Evolutionary conservation across 2,888 invertebrate genomes (phyloP).

Genomic region (Neelides folsomi): DNA sequence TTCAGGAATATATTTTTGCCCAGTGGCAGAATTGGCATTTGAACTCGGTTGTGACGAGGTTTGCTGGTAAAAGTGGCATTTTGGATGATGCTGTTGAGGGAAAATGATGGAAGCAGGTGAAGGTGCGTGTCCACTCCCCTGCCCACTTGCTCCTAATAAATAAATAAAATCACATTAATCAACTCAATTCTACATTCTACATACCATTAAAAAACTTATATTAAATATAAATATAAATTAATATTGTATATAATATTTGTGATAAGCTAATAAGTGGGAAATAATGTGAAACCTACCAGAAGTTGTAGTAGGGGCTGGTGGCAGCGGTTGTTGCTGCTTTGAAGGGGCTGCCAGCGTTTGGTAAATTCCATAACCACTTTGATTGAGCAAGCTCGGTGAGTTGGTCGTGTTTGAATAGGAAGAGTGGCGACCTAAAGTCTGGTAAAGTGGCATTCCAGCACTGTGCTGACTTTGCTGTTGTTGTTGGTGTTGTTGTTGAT

Average conservation of each 20-base stretch:
- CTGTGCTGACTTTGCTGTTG: constrained; percentile 15
- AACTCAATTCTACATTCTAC: too few relatives aligned
- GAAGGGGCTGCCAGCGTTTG: constrained; percentile 28
- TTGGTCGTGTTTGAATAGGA: constrained; percentile 19
- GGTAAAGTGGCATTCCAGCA: constrained; percentile 11
- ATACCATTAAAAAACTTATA: too few relatives aligned
- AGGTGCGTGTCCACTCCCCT: constrained; percentile 2
- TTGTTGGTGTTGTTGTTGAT: constrained; percentile 21
- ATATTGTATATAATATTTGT: too few relatives aligned
- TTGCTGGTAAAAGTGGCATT: constrained; percentile 31
- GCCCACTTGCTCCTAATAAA: neutral
- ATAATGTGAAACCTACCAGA: neutral
- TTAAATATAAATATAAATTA: too few relatives aligned
- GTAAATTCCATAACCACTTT: constrained; percentile 28
- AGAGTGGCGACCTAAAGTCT: constrained; percentile 24
- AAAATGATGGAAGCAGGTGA: constrained; percentile 8
- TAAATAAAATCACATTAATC: too few relatives aligned
- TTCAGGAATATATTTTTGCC: constrained; percentile 30
- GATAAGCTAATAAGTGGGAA: too few relatives aligned
- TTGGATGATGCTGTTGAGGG: constrained; percentile 30
- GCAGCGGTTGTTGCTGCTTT: constrained; percentile 11
- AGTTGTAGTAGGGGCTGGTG: constrained; percentile 8
- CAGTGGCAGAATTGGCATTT: constrained; percentile 6
- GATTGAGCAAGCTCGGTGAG: constrained; percentile 26
- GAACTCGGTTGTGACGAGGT: constrained; percentile 11